A percentile compares a stretch with the other conserved stretches of the same genome.
Conservation (phyloP, 1,140 invertebrate genomes). For the Agrilus planipennis region DNA sequence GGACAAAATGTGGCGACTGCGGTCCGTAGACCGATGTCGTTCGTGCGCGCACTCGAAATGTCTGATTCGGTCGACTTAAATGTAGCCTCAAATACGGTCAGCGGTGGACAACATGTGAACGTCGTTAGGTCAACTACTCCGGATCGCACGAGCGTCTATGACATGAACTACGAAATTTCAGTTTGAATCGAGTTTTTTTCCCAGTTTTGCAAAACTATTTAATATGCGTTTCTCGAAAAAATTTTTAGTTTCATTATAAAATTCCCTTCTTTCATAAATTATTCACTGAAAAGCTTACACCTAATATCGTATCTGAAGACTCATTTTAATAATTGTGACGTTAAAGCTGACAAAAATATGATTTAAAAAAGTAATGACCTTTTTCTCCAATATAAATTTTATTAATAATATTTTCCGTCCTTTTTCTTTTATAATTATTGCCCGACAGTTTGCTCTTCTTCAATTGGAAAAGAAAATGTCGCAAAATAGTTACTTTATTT, state of each 20-base stretch:
- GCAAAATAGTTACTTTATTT: no score
- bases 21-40: constrained; percentile 71
- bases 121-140: constrained; percentile 54
- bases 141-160: constrained; percentile 80
- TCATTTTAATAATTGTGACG: no score
- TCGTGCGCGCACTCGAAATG: constrained; percentile 86
- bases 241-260: not conserved
- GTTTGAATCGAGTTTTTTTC: constrained; percentile 45
- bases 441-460: no score
- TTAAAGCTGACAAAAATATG: no score
- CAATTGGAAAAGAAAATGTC: no score
- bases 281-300: no score
- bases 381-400: no score
- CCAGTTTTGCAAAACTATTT: no score
- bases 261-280: no score
- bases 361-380: no score
- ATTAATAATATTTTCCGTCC: no score
- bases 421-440: no score
- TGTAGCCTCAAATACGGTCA: constrained; percentile 40
- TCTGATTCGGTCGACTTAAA: constrained; percentile 52
- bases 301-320: constrained; percentile 1
- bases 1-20: constrained; percentile 34
- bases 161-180: constrained; percentile 93
- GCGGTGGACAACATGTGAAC: constrained; percentile 21
- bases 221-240: not conserved